A percentile compares a stretch with the other conserved stretches of the same genome.
These are phyloP conservation scores for Actinia equina DNA, from an alignment of 64 coral and sea anemone genomes.

Conservation along the genomic window DNA sequence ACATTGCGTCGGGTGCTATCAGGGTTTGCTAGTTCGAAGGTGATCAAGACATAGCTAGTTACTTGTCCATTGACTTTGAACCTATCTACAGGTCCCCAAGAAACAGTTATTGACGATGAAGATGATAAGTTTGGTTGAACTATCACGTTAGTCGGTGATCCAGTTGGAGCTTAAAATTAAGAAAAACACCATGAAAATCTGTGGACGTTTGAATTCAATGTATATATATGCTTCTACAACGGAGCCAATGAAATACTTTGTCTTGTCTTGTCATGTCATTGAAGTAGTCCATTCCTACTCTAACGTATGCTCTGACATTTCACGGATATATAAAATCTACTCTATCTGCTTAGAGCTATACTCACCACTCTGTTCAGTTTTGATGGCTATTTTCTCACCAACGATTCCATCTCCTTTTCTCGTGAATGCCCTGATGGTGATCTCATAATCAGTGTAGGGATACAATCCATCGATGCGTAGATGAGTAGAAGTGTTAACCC, in stretches of 20 bases:
- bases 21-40: constrained; percentile 15
- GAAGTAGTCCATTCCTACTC: no score
- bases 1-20: constrained; percentile 45
- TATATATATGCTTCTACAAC: no score
- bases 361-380: constrained; percentile 62
- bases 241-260: no score
- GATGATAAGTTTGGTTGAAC: constrained; percentile 28
- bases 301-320: no score
- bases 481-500: constrained; percentile 38
- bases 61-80: constrained; percentile 45
- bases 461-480: constrained; percentile 36
- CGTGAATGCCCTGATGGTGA: constrained; percentile 47
- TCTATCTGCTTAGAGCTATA: background rate
- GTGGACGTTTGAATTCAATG: no score
- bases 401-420: constrained; percentile 34
- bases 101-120: constrained; percentile 24
- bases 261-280: no score
- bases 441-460: constrained; percentile 67
- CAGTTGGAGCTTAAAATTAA: constrained; percentile 54
- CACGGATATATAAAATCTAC: no score
- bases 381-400: background rate
- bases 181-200: background rate
- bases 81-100: constrained; percentile 63
- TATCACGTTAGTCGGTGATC: constrained; percentile 35
- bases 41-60: constrained; percentile 43